Evolutionary conservation across 2,888 invertebrate genomes (phyloP).

Genomic region (Tyria jacobaeae): DNA sequence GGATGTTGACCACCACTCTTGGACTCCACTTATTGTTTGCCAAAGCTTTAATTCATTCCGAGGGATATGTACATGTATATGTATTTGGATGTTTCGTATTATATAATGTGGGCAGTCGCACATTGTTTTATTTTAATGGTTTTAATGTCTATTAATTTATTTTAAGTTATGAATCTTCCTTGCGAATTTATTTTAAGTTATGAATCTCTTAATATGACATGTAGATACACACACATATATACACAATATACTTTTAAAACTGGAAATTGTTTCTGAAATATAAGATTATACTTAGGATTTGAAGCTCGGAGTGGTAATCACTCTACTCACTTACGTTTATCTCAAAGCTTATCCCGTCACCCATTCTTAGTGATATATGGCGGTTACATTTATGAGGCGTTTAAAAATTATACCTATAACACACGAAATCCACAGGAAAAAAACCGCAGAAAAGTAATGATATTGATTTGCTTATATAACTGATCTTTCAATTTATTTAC

Average conservation of each 20-base stretch:
- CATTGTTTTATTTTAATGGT: no score
- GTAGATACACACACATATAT: no score
- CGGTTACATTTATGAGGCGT: background rate
- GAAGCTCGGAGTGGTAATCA: no score
- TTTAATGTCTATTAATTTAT: no score
- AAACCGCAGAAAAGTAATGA: background rate
- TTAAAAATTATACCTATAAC: background rate
- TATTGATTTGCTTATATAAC: no score
- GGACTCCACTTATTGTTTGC: slow-evolving; percentile 1
- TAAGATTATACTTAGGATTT: background rate
- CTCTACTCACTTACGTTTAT: background rate
- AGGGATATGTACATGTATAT: background rate
- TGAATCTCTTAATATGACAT: background rate
- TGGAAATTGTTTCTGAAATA: background rate
- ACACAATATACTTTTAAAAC: no score
- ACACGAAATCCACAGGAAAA: background rate
- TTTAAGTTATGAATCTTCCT: no score
- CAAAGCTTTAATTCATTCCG: background rate
- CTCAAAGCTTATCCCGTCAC: background rate
- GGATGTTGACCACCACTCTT: no score
- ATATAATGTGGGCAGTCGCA: no score
- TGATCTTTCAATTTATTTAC: background rate
- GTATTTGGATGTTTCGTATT: no score
- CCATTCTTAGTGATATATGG: background rate
- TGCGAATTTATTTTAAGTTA: background rate